These are phyloP conservation scores for Apodemus agrarius DNA, from an alignment of 2,797 vertebrate genomes.

Conservation along the genomic window DNA sequence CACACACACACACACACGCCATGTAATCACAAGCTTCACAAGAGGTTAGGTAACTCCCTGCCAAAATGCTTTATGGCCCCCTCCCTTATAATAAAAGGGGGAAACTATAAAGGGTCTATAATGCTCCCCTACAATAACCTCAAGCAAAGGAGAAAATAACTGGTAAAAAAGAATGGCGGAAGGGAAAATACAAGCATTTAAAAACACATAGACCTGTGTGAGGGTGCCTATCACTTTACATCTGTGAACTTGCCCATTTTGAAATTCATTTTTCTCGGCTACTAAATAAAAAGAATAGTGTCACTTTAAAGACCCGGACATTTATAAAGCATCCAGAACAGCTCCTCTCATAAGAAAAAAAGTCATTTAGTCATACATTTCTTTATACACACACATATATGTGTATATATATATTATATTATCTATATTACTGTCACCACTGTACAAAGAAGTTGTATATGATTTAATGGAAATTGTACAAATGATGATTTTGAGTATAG, in stretches of 20 bases:
- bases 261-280: constrained; percentile 39
- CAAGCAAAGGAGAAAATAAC: constrained; percentile 2
- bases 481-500: constrained; percentile 7
- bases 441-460: neutral
- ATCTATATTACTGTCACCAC: neutral
- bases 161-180: neutral
- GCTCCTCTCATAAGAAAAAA: neutral
- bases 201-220: neutral
- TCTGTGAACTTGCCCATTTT: neutral
- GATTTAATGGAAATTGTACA: constrained; percentile 49
- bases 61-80: neutral
- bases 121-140: neutral
- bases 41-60: neutral
- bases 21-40: neutral
- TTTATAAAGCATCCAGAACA: neutral
- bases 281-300: constrained; percentile 3
- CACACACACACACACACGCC: too few species aligned
- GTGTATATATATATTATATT: too few species aligned
- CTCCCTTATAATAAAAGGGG: neutral
- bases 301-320: neutral
- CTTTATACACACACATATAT: too few species aligned
- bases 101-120: neutral
- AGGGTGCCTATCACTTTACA: neutral
- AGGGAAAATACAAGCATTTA: neutral
- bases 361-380: neutral